A percentile compares a stretch with the other conserved stretches of the same genome.
Conservation (phyloP, 2,888 invertebrate genomes). For the Rotaria socialis region DNA sequence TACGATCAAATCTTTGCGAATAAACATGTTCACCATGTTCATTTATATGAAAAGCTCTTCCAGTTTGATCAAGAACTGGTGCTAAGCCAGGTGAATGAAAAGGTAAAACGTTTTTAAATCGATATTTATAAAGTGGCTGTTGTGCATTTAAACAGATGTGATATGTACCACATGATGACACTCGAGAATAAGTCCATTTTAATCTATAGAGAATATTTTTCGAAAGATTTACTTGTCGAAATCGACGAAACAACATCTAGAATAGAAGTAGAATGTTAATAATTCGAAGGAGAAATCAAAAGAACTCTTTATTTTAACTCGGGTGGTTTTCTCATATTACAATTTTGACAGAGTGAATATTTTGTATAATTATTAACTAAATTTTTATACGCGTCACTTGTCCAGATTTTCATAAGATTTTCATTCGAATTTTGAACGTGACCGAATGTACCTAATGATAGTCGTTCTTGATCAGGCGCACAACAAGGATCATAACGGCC, state of each 20-base stretch:
- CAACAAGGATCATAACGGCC: not conserved
- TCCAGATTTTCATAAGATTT: constrained; percentile 12
- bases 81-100: constrained; percentile 36
- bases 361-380: not conserved
- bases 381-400: not conserved
- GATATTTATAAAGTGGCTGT: not conserved
- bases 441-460: constrained; percentile 6
- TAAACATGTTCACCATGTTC: not conserved
- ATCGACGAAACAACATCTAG: not conserved
- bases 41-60: not conserved
- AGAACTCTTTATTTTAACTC: not conserved
- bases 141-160: not conserved
- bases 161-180: not conserved
- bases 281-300: not conserved
- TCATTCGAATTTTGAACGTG: not conserved
- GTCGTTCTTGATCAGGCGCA: constrained; percentile 17
- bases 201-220: not conserved
- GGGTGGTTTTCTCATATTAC: constrained; percentile 34
- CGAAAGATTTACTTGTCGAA: not conserved
- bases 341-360: constrained; percentile 11
- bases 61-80: not conserved
- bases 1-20: not conserved
- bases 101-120: not conserved
- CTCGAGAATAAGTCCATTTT: not conserved
- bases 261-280: not conserved